Evolutionary conservation across 2,797 vertebrate genomes (phyloP), one percentile per base, ranked within the genome.

Genomic region (Oryzias sinensis): DNA sequence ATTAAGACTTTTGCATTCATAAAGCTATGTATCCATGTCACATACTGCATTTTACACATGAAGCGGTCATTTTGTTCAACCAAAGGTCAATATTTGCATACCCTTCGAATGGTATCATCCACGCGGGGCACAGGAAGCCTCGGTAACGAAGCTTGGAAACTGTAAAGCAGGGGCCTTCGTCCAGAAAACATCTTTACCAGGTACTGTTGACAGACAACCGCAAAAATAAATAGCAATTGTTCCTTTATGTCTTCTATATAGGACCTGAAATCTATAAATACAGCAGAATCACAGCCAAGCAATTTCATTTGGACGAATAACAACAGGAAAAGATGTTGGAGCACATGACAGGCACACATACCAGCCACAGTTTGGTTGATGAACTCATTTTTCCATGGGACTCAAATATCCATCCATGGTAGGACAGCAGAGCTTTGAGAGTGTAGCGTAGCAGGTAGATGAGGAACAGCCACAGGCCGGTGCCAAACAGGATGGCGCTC

Each of bases 391-490:
- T 92, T 8, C 95, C 95, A 1, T 97, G 96, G 33, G 94, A 92
- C 84, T 97, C 94, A 29, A 98, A 98, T 86, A 98, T 96, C 96
- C 96, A 98, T 0, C 93, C 92, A 0, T 97, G 96, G 86, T 96
- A 96, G 62, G 94, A 96, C 13, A 98, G 94, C 5, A 98, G 92
- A 66, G 89, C 77, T 74, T 94, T 94, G 56, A 97, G 92, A 0
- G 87, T 75, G 76, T 94, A 93, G 54, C 95, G 94, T 73, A 96
- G 85, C 2, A 97, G 72, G 68, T 95, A 88, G 81, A 97, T 94
- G 62, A 95, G 83, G 5, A 89, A 90, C 42, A 95, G 69, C 96
- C 96, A 98, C 33, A 94, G 66, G 1, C 92, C 95, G 0, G 95
- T 95, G 77, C 95, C 94, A 81, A 97, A 96, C 65, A 97, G n/a